Conservation (phyloP, 2,797 vertebrate genomes). For the Hippopotamyrus pictus region DNA sequence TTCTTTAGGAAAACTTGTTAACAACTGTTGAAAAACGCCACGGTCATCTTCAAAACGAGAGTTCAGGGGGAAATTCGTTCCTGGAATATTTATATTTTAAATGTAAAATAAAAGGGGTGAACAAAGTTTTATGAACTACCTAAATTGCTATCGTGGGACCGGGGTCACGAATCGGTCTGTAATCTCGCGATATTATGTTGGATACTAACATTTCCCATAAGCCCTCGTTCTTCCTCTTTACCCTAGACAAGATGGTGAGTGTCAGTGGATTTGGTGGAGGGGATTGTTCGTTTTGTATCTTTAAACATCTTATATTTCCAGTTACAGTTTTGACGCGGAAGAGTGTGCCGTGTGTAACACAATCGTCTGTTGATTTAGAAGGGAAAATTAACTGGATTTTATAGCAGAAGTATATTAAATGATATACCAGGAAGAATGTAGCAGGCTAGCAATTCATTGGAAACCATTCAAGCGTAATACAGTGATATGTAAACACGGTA, state of each 20-base stretch:
- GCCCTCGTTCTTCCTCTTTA: not conserved
- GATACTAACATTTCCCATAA: not conserved
- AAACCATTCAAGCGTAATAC: not conserved
- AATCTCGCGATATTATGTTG: slow-evolving; percentile 6
- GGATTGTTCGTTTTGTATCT: not conserved
- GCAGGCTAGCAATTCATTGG: not conserved
- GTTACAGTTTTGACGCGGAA: not conserved
- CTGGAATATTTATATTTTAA: not conserved
- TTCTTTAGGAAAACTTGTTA: not conserved
- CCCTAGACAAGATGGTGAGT: slow-evolving; percentile 7
- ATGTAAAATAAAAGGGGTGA: not conserved
- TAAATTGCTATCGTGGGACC: not conserved
- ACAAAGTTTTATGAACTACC: not conserved
- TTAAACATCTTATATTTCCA: not conserved
- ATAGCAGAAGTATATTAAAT: not conserved
- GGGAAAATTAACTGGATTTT: not conserved
- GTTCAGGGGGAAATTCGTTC: not conserved
- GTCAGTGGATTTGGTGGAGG: not conserved
- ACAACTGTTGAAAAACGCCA: not conserved
- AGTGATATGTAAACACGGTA: not conserved
- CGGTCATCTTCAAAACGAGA: not conserved
- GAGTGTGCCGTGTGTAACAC: not conserved
- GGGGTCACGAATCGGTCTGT: too few relatives aligned
- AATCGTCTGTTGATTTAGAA: not conserved
- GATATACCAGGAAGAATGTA: not conserved